A percentile compares a stretch with the other conserved stretches of the same genome.
Evolutionary conservation across 2,888 invertebrate genomes (phyloP).

Genomic region (Mayetiola destructor): DNA sequence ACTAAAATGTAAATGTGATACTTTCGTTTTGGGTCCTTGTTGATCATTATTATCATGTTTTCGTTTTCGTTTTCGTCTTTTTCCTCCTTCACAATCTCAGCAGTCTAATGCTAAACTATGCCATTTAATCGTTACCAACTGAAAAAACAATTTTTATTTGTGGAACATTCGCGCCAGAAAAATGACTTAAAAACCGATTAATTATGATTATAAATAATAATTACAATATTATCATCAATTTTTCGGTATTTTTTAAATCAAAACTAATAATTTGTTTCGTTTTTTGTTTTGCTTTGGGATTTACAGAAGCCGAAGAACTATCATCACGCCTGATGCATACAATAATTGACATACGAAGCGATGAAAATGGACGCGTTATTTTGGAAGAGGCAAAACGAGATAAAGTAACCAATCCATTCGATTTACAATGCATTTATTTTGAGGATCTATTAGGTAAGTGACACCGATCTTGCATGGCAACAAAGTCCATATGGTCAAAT

Average conservation of each 20-base stretch:
- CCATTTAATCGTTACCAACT: too few relatives aligned
- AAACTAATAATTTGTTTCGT: background rate
- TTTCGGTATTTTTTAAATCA: background rate
- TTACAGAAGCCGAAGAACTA: conserved; percentile 36
- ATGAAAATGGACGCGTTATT: conserved; percentile 35
- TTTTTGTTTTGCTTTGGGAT: conserved; percentile 17
- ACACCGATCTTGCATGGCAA: background rate
- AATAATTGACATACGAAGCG: conserved; percentile 34
- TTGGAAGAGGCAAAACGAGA: conserved; percentile 33
- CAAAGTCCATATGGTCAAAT: background rate
- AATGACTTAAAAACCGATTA: too few relatives aligned
- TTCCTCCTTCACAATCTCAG: too few relatives aligned
- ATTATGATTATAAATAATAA: too few relatives aligned
- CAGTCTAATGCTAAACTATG: too few relatives aligned
- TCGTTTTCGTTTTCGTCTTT: background rate
- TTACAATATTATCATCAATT: background rate
- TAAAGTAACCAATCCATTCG: conserved; percentile 20
- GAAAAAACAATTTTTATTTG: too few relatives aligned
- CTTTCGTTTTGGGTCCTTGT: background rate
- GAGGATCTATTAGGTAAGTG: conserved; percentile 22
- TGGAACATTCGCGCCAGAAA: too few relatives aligned
- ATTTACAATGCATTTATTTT: conserved; percentile 23
- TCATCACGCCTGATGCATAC: conserved; percentile 36
- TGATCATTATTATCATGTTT: background rate
- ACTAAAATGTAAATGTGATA: background rate